Evolutionary conservation across 2,113 vertebrate genomes (phyloP).

Genomic region (Ceratotherium simum): DNA sequence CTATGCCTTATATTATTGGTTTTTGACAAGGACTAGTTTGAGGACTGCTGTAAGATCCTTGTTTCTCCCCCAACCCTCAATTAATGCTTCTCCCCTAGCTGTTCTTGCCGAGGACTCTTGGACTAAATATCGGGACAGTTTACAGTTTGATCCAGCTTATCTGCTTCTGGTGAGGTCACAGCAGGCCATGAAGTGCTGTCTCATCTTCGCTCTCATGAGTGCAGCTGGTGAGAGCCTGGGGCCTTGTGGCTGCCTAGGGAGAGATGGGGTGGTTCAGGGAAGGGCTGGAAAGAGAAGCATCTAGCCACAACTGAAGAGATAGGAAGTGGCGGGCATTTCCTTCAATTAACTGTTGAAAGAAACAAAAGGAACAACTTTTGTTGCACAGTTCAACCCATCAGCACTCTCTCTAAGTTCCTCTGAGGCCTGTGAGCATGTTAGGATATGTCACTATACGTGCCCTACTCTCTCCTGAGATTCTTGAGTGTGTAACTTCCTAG

Average conservation of each 20-base stretch:
- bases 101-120: not conserved
- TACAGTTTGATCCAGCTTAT: not conserved
- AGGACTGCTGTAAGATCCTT: not conserved
- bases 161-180: not conserved
- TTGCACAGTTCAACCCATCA: not conserved
- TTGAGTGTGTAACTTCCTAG: not conserved
- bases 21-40: not conserved
- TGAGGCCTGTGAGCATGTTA: not conserved
- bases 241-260: not conserved
- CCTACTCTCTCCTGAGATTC: not conserved
- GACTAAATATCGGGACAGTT: not conserved
- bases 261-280: accelerated
- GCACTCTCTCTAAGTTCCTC: not conserved
- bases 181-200: slow-evolving; percentile 2
- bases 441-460: accelerated
- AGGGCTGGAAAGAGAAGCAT: too few relatives aligned
- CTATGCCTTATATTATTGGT: too few relatives aligned
- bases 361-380: not conserved
- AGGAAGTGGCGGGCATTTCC: not conserved
- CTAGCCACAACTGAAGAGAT: not conserved
- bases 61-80: not conserved
- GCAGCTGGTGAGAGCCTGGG: slow-evolving; percentile 35
- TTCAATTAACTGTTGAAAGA: not conserved
- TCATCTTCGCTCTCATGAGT: slow-evolving; percentile 27
- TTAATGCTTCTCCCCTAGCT: too few relatives aligned